A percentile compares a stretch with the other conserved stretches of the same genome.
phyloP scores from a whole-genome alignment of 2,797 vertebrate genomes.

The Ctenochaetus hawaiiensis region DNA sequence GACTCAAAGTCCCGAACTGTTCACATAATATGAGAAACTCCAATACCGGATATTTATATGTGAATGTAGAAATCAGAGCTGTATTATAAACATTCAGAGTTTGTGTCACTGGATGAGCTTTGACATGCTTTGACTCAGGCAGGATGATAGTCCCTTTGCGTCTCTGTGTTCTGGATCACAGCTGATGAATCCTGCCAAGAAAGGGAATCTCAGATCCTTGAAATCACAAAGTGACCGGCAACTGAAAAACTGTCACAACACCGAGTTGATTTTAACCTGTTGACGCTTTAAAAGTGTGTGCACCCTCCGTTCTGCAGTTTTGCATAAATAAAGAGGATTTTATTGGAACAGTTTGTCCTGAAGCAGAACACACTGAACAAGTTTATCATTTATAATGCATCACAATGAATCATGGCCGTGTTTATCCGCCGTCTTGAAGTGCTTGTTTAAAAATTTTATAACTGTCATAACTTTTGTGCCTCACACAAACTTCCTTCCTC shows the following conservation, averaged over 20 bases:
- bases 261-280: constrained; percentile 28
- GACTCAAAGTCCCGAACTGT: too few species aligned
- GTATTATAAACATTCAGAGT: constrained; percentile 8
- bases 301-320: neutral
- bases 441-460: constrained; percentile 32
- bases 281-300: neutral
- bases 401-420: neutral
- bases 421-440: neutral
- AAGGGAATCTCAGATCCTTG: constrained; percentile 35
- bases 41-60: neutral
- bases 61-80: constrained; percentile 5
- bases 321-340: constrained; percentile 1
- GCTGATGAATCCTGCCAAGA: constrained; percentile 15
- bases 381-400: constrained; percentile 6
- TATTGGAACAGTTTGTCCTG: neutral
- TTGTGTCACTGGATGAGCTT: constrained; percentile 15
- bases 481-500: neutral
- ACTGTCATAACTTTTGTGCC: neutral
- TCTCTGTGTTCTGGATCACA: neutral
- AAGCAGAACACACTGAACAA: neutral
- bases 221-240: constrained; percentile 19
- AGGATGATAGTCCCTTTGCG: constrained; percentile 15
- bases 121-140: constrained; percentile 9
- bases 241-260: constrained; percentile 28
- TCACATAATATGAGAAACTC: neutral